Percentiles rank a stretch among this genome's conserved stretches.
These are phyloP conservation scores for Hippasteria phrygiana DNA, from an alignment of 53 echinoderm and acorn worm species.

Conservation along the genomic window DNA sequence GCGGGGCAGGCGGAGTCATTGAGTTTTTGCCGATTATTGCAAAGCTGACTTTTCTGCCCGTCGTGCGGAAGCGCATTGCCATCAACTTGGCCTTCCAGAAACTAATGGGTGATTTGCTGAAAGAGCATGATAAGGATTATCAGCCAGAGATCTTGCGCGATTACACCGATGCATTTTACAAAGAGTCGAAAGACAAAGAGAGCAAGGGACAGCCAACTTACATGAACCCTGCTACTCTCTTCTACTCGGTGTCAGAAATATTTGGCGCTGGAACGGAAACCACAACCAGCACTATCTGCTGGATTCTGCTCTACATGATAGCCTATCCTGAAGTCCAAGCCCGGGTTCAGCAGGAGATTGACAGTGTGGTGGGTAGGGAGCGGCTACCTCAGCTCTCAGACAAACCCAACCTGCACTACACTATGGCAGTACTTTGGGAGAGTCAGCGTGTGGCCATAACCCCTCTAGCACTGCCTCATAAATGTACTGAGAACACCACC, in stretches of 20 bases:
- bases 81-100: not conserved
- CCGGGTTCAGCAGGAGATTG: constrained; percentile 68
- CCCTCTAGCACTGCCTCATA: constrained; percentile 67
- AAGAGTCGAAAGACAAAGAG: constrained; percentile 40
- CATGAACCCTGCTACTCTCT: constrained; percentile 37
- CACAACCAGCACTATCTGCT: constrained; percentile 61
- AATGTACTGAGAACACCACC: constrained; percentile 29
- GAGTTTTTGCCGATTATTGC: constrained; percentile 5
- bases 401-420: constrained; percentile 56
- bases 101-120: not conserved
- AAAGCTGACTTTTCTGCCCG: constrained; percentile 11
- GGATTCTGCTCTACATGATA: constrained; percentile 68
- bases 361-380: constrained; percentile 61
- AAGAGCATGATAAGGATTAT: constrained; percentile 14
- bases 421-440: constrained; percentile 65
- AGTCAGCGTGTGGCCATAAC: constrained; percentile 60
- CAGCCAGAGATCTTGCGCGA: constrained; percentile 44
- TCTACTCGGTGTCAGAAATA: constrained; percentile 43
- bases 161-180: constrained; percentile 59
- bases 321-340: constrained; percentile 64
- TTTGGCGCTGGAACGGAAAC: constrained; percentile 74
- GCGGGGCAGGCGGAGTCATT: constrained; percentile 20
- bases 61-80: not conserved
- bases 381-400: constrained; percentile 68
- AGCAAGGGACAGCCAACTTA: not conserved